Evolutionary conservation across 2,888 invertebrate genomes (phyloP).

Genomic region (Pristionchus maxplancki): DNA sequence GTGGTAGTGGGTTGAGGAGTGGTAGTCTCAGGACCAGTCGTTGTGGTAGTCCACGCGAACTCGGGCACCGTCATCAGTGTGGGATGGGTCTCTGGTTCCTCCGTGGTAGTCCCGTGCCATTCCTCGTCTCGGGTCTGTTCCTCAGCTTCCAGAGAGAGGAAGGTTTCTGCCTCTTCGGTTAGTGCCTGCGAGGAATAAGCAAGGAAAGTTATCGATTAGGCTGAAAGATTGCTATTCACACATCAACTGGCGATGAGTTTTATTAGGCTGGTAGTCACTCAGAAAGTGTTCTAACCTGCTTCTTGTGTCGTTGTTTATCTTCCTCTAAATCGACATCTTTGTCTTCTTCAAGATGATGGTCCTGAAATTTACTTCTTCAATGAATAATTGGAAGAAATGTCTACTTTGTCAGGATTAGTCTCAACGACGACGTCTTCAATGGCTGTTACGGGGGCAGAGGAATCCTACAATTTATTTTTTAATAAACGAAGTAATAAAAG

Average conservation of each 20-base stretch:
- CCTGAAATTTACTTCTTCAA: neutral
- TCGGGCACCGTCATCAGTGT: neutral
- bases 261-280: neutral
- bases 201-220: neutral
- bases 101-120: neutral
- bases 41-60: slow-evolving; percentile 25
- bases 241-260: neutral
- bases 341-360: neutral
- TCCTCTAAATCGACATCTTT: neutral
- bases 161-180: neutral
- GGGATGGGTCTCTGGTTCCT: neutral
- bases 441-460: neutral
- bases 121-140: neutral
- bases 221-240: neutral
- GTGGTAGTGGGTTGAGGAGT: neutral
- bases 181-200: slow-evolving; percentile 34
- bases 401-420: neutral
- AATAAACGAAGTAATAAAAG: too few species aligned
- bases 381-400: neutral
- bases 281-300: neutral
- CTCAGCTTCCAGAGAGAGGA: slow-evolving; percentile 5
- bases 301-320: slow-evolving; percentile 43
- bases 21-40: neutral
- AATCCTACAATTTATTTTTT: neutral
- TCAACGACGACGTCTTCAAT: slow-evolving; percentile 36